Evolutionary conservation across 2,888 invertebrate species (phyloP).

Genomic region (Drosophila longiperda): DNA sequence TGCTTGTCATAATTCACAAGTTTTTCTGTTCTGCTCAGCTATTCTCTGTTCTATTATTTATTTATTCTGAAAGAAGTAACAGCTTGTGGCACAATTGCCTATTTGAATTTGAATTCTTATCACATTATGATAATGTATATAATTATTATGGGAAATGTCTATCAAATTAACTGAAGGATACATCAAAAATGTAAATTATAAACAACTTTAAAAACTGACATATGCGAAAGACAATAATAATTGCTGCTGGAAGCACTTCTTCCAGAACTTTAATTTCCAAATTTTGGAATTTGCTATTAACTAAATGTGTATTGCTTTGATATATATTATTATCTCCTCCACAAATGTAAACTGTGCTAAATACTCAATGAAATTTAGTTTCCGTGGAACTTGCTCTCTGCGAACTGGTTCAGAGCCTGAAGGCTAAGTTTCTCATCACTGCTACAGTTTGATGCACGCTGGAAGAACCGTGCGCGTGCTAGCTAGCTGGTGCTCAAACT

Average conservation of each 20-base stretch:
- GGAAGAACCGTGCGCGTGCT: not conserved
- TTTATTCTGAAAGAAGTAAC: not conserved
- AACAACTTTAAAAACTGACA: not conserved
- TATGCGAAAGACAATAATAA: not conserved
- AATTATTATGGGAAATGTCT: constrained; percentile 1
- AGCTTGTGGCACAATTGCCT: not conserved
- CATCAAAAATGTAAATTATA: not conserved
- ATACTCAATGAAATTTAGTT: not conserved
- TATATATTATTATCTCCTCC: not conserved
- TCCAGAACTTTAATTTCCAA: not conserved
- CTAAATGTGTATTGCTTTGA: not conserved
- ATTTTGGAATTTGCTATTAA: not conserved
- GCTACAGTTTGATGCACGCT: constrained; percentile 28
- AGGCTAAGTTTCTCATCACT: constrained; percentile 17
- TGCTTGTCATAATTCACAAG: not conserved
- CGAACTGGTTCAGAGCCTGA: constrained; percentile 43
- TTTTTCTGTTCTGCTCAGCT: not conserved
- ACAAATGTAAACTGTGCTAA: not conserved
- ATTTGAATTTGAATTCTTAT: not conserved
- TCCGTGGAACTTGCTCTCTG: constrained; percentile 9
- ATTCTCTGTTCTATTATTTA: not conserved
- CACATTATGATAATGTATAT: not conserved
- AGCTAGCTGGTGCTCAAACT: constrained; percentile 41
- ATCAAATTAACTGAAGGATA: not conserved
- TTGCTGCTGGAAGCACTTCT: not conserved